phyloP scores from a whole-genome alignment of 2,113 vertebrate species.

The Alethe diademata region DNA sequence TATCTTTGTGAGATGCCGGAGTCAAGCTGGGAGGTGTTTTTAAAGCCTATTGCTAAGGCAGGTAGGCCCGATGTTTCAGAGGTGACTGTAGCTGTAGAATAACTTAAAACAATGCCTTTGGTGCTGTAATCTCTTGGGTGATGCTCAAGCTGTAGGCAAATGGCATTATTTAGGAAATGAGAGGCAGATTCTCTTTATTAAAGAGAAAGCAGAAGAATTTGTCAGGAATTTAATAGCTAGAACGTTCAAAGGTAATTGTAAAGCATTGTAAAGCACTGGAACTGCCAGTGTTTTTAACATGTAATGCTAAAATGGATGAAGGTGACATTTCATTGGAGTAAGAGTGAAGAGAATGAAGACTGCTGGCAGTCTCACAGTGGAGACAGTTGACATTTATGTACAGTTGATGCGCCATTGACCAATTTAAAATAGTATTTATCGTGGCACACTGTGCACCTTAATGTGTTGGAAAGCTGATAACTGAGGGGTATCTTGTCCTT shows the following conservation, averaged over 20 bases:
- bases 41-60: not conserved
- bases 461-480: not conserved
- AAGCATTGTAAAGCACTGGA: not conserved
- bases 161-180: not conserved
- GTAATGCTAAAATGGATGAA: slow-evolving; percentile 10
- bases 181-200: not conserved
- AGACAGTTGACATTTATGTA: not conserved
- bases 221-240: not conserved
- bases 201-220: not conserved
- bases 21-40: not conserved
- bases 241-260: not conserved
- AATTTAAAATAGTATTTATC: not conserved
- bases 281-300: not conserved
- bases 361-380: not conserved
- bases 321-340: not conserved
- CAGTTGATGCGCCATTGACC: not conserved
- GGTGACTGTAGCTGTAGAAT: not conserved
- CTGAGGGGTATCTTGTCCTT: not conserved
- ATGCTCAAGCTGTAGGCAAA: not conserved
- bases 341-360: not conserved
- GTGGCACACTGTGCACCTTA: not conserved
- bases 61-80: not conserved
- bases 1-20: not conserved
- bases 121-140: not conserved
- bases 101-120: not conserved